Evolutionary conservation across 2,888 invertebrate genomes (phyloP).

Genomic region (Idaea straminata): DNA sequence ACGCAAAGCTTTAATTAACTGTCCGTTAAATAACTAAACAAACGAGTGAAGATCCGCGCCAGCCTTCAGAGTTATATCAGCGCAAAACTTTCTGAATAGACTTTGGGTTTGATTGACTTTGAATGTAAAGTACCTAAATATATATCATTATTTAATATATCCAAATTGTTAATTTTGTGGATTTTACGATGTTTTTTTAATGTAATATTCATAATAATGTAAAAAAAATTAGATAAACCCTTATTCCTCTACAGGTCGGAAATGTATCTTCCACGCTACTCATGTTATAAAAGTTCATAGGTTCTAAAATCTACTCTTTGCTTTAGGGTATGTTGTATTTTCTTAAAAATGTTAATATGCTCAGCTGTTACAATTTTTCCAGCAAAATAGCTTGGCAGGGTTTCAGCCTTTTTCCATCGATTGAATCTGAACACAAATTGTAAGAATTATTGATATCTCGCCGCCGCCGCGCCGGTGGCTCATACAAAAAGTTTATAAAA

Average conservation of each 20-base stretch:
- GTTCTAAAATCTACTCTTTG: too few species aligned
- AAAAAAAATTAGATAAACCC: not conserved
- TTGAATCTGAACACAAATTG: slow-evolving; percentile 58
- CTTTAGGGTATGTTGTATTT: too few species aligned
- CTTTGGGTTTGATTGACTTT: slow-evolving; percentile 44
- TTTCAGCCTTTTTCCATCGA: slow-evolving; percentile 44
- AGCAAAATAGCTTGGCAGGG: slow-evolving; percentile 31
- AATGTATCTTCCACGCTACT: not conserved
- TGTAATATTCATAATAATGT: not conserved
- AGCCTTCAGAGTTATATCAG: slow-evolving; percentile 46
- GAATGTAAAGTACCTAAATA: slow-evolving; percentile 18
- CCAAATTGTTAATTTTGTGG: not conserved
- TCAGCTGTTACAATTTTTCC: slow-evolving; percentile 30
- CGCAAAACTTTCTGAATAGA: slow-evolving; percentile 39
- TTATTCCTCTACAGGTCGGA: not conserved
- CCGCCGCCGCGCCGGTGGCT: slow-evolving; percentile 37
- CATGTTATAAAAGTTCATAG: too few species aligned
- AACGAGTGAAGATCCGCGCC: slow-evolving; percentile 44
- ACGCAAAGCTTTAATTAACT: slow-evolving; percentile 73
- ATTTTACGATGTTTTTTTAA: not conserved
- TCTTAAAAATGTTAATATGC: too few species aligned
- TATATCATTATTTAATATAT: not conserved
- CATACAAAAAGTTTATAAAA: slow-evolving; percentile 76
- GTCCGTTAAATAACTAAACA: slow-evolving; percentile 68
- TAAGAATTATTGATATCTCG: slow-evolving; percentile 74